phyloP scores from a whole-genome alignment of 92 coral and sea anemone species.

The Palythoa heliodiscus region DNA sequence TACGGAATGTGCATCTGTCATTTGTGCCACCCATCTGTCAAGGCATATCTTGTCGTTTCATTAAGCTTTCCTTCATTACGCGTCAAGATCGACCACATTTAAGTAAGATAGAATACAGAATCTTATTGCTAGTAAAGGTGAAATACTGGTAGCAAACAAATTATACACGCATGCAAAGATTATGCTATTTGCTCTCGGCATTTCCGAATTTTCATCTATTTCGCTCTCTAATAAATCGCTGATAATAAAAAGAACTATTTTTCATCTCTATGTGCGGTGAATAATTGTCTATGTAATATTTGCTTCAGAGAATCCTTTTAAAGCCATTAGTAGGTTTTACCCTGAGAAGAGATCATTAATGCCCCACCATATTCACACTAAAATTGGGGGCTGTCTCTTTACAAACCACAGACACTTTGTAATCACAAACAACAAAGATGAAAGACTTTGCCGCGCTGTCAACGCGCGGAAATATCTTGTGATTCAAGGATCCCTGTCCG shows the following conservation, averaged over 20 bases:
- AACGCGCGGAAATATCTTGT: slow-evolving; percentile 88
- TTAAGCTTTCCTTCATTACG: slow-evolving; percentile 74
- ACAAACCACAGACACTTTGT: slow-evolving; percentile 62
- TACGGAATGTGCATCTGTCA: slow-evolving; percentile 72
- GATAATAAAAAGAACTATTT: slow-evolving; percentile 6
- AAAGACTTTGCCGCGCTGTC: slow-evolving; percentile 85
- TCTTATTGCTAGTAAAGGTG: not conserved
- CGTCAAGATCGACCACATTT: slow-evolving; percentile 56
- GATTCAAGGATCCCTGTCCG: slow-evolving; percentile 70
- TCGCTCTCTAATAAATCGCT: slow-evolving; percentile 37
- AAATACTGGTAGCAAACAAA: slow-evolving; percentile 2
- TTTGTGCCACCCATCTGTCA: slow-evolving; percentile 68
- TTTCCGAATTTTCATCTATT: slow-evolving; percentile 27
- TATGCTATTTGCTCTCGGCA: slow-evolving; percentile 28
- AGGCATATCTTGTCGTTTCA: slow-evolving; percentile 63
- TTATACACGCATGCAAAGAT: slow-evolving; percentile 10
- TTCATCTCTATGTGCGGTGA: slow-evolving; percentile 41
- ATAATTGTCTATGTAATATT: slow-evolving; percentile 61
- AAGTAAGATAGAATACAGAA: slow-evolving; percentile 22
- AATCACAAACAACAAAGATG: slow-evolving; percentile 70
- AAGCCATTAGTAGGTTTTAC: slow-evolving; percentile 63
- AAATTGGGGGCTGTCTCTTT: slow-evolving; percentile 67
- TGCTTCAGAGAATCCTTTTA: slow-evolving; percentile 43
- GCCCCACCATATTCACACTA: slow-evolving; percentile 69
- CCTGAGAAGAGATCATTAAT: slow-evolving; percentile 82